Conservation (phyloP, 2,888 invertebrate species). For the Notocelia uddmanniana region DNA sequence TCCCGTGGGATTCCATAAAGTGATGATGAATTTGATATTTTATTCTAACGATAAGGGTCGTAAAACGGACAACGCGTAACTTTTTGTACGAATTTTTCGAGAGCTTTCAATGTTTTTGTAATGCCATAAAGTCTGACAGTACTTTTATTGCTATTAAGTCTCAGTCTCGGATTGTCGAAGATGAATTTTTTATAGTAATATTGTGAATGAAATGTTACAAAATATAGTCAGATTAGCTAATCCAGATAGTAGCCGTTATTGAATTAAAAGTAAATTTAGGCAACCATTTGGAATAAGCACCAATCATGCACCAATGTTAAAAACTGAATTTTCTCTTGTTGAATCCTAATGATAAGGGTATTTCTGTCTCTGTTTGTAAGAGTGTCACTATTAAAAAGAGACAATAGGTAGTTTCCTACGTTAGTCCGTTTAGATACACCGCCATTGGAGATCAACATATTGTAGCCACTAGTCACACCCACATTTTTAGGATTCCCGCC, state of each 20-base stretch:
- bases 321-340: background rate
- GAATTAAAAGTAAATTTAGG: background rate
- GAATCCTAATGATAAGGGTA: background rate
- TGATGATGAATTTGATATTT: slow-evolving; percentile 67
- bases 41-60: slow-evolving; percentile 56
- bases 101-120: slow-evolving; percentile 15
- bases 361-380: background rate
- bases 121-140: background rate
- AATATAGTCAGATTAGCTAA: no score
- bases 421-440: background rate
- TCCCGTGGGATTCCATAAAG: slow-evolving; percentile 74
- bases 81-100: slow-evolving; percentile 47
- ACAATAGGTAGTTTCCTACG: background rate
- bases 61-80: slow-evolving; percentile 52
- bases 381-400: background rate
- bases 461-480: background rate
- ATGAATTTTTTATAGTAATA: background rate
- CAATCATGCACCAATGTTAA: no score
- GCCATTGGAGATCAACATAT: background rate
- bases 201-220: background rate
- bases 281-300: no score
- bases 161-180: background rate
- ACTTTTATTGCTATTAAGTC: background rate
- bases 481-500: background rate
- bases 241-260: no score